Conservation (phyloP, 1,140 invertebrate species). For the Telenomus remus region DNA sequence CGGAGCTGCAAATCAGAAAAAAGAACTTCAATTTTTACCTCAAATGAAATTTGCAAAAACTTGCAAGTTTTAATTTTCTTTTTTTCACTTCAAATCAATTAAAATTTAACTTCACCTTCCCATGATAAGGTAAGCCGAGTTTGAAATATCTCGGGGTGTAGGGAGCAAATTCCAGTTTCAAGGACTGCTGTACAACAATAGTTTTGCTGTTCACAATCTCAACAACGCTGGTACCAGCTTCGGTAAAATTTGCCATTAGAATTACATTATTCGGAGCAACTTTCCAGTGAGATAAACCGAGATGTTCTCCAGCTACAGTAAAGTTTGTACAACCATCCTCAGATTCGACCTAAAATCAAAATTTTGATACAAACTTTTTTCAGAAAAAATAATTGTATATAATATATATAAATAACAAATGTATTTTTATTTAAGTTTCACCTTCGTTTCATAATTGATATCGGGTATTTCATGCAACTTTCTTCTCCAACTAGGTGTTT, state of each 20-base stretch:
- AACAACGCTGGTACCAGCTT: constrained; percentile 79
- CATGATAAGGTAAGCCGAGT: constrained; percentile 79
- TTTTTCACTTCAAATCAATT: not conserved
- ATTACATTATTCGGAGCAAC: constrained; percentile 74
- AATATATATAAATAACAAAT: not conserved
- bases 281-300: constrained; percentile 74
- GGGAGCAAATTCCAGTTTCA: constrained; percentile 76
- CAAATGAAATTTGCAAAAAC: too few species aligned
- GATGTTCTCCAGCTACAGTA: constrained; percentile 66
- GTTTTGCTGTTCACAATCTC: constrained; percentile 79
- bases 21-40: constrained; percentile 4
- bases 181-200: constrained; percentile 75
- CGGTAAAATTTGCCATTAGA: constrained; percentile 78
- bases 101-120: constrained; percentile 75
- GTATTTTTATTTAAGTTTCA: constrained; percentile 26
- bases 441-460: constrained; percentile 69
- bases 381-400: too few species aligned
- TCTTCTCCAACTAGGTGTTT: constrained; percentile 69
- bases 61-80: too few species aligned
- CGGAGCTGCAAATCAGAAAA: constrained; percentile 59
- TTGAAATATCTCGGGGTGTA: constrained; percentile 79
- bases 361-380: not conserved
- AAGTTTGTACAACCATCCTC: constrained; percentile 75
- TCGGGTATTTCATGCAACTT: constrained; percentile 67
- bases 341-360: constrained; percentile 44